These are phyloP conservation scores for Phocides pigmalion DNA, from an alignment of 1,140 invertebrate species.

Conservation along the genomic window DNA sequence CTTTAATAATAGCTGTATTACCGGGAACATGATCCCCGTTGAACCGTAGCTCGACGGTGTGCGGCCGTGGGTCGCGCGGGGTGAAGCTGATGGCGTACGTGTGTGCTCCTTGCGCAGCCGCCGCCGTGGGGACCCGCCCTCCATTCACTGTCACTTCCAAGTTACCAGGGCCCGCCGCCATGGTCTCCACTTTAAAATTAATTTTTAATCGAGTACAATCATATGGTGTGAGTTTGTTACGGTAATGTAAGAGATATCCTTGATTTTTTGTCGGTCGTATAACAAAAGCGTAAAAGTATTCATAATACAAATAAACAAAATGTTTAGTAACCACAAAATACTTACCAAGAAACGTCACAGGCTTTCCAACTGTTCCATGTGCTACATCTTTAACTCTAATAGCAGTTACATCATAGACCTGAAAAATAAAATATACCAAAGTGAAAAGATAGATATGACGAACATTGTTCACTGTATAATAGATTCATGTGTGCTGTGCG, in stretches of 20 bases:
- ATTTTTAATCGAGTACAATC: too few relatives aligned
- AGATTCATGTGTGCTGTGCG: too few relatives aligned
- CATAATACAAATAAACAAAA: not conserved
- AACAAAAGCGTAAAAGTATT: not conserved
- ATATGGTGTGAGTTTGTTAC: too few relatives aligned
- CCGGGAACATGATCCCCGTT: slow-evolving; percentile 98
- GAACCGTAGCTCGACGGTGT: slow-evolving; percentile 97
- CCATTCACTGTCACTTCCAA: slow-evolving; percentile 98
- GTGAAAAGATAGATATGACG: slow-evolving; percentile 1
- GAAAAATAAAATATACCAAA: slow-evolving; percentile 10
- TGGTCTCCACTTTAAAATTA: slow-evolving; percentile 93
- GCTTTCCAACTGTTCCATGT: slow-evolving; percentile 95
- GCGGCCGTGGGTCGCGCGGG: slow-evolving; percentile 93
- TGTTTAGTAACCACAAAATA: slow-evolving; percentile 30
- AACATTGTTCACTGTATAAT: too few relatives aligned
- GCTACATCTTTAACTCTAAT: slow-evolving; percentile 97
- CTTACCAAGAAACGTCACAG: slow-evolving; percentile 96
- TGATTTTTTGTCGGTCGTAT: too few relatives aligned
- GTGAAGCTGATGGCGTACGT: slow-evolving; percentile 99
- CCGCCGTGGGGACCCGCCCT: slow-evolving; percentile 96
- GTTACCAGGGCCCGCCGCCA: slow-evolving; percentile 98
- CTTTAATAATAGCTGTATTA: slow-evolving; percentile 59
- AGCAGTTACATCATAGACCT: slow-evolving; percentile 96
- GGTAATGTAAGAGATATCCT: too few relatives aligned
- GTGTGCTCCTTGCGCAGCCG: slow-evolving; percentile 96